These are phyloP conservation scores for Elysia chlorotica DNA, from an alignment of 1,140 invertebrate species.

Conservation along the genomic window DNA sequence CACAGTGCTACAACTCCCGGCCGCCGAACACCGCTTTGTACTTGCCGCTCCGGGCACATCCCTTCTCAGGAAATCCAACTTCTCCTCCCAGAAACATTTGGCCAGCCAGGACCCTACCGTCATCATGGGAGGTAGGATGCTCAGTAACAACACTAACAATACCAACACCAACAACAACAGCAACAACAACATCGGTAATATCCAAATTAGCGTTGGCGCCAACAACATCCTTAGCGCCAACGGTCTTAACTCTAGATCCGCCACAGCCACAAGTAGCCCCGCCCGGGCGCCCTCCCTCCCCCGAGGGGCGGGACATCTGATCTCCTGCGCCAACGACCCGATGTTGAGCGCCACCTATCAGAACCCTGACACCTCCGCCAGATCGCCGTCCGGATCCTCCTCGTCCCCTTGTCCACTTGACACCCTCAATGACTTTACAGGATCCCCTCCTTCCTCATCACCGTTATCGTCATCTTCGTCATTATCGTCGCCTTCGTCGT, in stretches of 20 bases:
- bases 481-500: neutral
- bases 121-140: neutral
- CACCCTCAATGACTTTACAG: neutral
- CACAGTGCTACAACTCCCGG: neutral
- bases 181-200: too few relatives aligned
- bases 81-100: too few relatives aligned
- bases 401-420: neutral
- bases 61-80: conserved; percentile 1
- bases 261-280: too few relatives aligned
- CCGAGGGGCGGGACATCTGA: conserved; percentile 8
- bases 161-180: too few relatives aligned
- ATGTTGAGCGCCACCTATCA: conserved; percentile 15
- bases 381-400: neutral
- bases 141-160: neutral
- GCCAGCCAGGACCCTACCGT: too few relatives aligned
- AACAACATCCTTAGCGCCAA: too few relatives aligned
- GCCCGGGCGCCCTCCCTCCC: too few relatives aligned
- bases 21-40: neutral
- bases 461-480: neutral
- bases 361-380: conserved; percentile 5
- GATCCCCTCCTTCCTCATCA: conserved; percentile 1
- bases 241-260: too few relatives aligned
- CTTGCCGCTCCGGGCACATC: neutral
- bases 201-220: too few relatives aligned
- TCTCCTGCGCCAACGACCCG: conserved; percentile 15